phyloP scores from a whole-genome alignment of 2,797 vertebrate species.

The Phylloscopus collybita region DNA sequence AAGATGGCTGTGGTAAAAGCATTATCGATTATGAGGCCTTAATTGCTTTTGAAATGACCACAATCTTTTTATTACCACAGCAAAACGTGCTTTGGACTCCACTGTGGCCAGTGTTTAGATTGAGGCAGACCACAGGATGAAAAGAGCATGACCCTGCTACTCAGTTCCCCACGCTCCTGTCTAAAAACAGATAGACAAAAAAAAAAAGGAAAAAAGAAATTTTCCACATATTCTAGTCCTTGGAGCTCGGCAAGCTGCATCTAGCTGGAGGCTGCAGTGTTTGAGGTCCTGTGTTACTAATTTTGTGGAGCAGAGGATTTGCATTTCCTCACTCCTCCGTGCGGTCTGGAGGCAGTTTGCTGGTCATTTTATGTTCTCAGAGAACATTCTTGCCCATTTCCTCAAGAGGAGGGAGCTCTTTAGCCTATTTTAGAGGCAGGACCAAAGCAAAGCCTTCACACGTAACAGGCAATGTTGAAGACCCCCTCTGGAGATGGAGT shows the following conservation, averaged over 20 bases:
- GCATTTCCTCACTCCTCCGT: background rate
- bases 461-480: accelerated
- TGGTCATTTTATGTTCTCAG: background rate
- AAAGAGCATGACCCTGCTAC: conserved; percentile 31
- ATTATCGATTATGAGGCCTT: conserved; percentile 20
- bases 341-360: background rate
- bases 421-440: background rate
- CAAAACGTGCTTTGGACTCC: conserved; percentile 59
- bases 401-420: background rate
- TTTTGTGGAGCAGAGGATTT: background rate
- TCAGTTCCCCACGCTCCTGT: conserved; percentile 29
- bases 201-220: background rate
- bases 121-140: conserved; percentile 61
- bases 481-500: background rate
- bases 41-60: conserved; percentile 53
- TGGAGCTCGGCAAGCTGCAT: background rate
- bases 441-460: background rate
- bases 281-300: background rate
- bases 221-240: background rate
- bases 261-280: background rate
- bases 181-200: conserved; percentile 41
- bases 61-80: conserved; percentile 50
- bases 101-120: conserved; percentile 17
- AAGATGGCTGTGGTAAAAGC: conserved; percentile 39
- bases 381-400: background rate